phyloP scores from a whole-genome alignment of 1,140 invertebrate genomes.

The Eupristina koningsbergeri region DNA sequence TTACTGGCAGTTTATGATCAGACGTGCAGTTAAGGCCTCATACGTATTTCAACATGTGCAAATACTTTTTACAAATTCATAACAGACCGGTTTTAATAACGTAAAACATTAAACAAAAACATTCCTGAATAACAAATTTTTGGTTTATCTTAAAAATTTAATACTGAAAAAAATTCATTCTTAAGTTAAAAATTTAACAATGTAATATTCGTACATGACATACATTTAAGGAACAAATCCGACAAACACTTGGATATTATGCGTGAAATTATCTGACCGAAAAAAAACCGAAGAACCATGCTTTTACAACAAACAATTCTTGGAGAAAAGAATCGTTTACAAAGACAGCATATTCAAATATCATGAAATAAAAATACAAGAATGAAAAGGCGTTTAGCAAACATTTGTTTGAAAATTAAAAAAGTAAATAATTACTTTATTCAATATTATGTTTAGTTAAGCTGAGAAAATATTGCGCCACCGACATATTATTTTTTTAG shows the following conservation, averaged over 20 bases:
- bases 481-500: not conserved
- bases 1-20: not conserved
- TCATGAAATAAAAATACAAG: not conserved
- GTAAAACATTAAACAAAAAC: not conserved
- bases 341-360: not conserved
- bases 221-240: not conserved
- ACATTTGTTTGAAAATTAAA: not conserved
- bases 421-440: not conserved
- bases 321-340: not conserved
- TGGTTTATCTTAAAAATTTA: too few relatives aligned
- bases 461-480: too few relatives aligned
- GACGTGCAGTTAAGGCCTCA: not conserved
- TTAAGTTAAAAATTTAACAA: not conserved
- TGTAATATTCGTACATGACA: too few relatives aligned
- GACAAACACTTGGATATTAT: not conserved
- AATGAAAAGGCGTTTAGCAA: not conserved
- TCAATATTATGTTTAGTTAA: not conserved
- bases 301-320: not conserved
- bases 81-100: not conserved
- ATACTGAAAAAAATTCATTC: too few relatives aligned
- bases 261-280: not conserved
- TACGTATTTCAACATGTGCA: not conserved
- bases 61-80: not conserved
- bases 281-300: not conserved
- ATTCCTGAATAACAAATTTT: too few relatives aligned